These are phyloP conservation scores for Procavia capensis DNA, from an alignment of 2,113 vertebrate genomes.

Conservation along the genomic window DNA sequence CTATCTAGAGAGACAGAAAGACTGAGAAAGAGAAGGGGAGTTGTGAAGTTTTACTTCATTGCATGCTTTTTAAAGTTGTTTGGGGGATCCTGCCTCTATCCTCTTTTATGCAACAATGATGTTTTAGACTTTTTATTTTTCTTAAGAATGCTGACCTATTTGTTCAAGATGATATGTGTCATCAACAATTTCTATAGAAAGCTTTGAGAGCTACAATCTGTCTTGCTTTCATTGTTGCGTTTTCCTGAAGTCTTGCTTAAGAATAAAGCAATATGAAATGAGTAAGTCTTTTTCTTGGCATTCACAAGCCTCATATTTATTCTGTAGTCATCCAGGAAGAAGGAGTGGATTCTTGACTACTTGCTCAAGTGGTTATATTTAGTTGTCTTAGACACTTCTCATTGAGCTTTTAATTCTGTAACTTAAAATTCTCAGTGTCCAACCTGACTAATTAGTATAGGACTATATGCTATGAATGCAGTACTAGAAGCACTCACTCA, in stretches of 20 bases:
- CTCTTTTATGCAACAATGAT: not conserved
- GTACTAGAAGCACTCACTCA: too few species aligned
- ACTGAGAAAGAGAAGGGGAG: not conserved
- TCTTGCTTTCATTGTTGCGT: constrained; percentile 20
- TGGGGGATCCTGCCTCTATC: not conserved
- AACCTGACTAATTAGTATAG: not conserved
- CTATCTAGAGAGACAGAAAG: too few species aligned
- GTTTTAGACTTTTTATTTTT: not conserved
- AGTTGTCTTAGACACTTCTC: not conserved
- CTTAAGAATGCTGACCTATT: not conserved
- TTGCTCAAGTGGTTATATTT: not conserved
- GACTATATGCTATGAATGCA: not conserved
- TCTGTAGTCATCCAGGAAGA: not conserved
- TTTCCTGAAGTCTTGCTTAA: not conserved
- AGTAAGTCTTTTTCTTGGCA: not conserved
- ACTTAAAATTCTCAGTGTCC: not conserved
- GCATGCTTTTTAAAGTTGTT: not conserved
- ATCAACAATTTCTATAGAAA: not conserved
- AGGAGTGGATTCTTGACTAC: not conserved
- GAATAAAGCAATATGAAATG: not conserved
- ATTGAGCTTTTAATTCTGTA: not conserved
- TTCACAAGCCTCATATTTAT: not conserved
- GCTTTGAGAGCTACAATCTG: not conserved
- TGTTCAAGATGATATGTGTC: not conserved
- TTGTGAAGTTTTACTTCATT: not conserved